Conservation (phyloP, 1,140 invertebrate genomes). For the Anthonomus grandis region DNA sequence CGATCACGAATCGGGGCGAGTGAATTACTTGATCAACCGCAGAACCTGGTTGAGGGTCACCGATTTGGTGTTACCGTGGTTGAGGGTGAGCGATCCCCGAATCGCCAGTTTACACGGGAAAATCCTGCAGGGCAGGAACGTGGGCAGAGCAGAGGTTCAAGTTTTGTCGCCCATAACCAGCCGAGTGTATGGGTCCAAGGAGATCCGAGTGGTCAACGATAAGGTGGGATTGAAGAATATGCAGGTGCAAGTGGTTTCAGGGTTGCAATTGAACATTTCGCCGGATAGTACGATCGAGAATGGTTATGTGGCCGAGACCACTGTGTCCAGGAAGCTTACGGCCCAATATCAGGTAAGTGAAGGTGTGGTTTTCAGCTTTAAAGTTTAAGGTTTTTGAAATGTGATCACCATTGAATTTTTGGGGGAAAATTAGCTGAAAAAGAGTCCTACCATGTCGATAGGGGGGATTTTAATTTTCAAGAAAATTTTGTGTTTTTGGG, state of each 20-base stretch:
- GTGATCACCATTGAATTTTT: too few species aligned
- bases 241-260: constrained; percentile 85
- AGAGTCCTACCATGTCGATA: too few species aligned
- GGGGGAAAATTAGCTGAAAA: too few species aligned
- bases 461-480: too few species aligned
- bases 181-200: constrained; percentile 83
- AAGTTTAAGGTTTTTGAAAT: neutral
- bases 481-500: too few species aligned
- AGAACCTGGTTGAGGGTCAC: constrained; percentile 86
- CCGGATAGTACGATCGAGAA: constrained; percentile 81
- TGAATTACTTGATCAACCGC: constrained; percentile 84
- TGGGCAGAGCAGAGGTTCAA: constrained; percentile 90
- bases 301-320: constrained; percentile 85
- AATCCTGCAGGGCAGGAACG: constrained; percentile 81
- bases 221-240: constrained; percentile 81
- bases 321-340: constrained; percentile 80
- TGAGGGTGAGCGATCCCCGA: constrained; percentile 83
- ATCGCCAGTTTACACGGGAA: constrained; percentile 79
- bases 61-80: constrained; percentile 78
- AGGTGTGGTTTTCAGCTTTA: neutral
- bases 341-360: constrained; percentile 83
- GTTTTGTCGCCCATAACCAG: constrained; percentile 89
- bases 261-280: constrained; percentile 82
- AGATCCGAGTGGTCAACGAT: constrained; percentile 87
- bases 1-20: constrained; percentile 87